These are phyloP conservation scores for Buphagus erythrorhynchus DNA, from an alignment of 2,797 vertebrate species.

Conservation along the genomic window DNA sequence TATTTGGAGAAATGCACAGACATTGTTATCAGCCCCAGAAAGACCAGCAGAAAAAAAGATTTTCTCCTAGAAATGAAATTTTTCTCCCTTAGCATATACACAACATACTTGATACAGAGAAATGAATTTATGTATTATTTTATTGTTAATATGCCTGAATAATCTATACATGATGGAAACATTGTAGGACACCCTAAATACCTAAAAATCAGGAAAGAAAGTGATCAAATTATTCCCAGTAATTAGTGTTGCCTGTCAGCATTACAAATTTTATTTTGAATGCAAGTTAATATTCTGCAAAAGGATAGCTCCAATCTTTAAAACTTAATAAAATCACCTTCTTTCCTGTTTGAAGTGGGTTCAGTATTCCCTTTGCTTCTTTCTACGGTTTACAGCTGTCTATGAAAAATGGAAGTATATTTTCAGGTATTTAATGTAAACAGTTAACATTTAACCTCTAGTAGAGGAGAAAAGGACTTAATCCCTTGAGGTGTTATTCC, in stretches of 20 bases:
- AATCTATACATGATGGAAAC: not conserved
- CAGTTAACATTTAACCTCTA: not conserved
- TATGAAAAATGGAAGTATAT: not conserved
- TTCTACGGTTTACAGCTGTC: not conserved
- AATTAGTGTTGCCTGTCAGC: not conserved
- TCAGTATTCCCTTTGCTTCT: not conserved
- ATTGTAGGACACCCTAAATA: not conserved
- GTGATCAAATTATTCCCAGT: not conserved
- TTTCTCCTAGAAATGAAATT: not conserved
- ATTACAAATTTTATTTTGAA: not conserved
- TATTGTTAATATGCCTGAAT: not conserved
- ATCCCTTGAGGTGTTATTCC: not conserved
- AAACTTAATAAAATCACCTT: not conserved
- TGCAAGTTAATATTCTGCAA: not conserved
- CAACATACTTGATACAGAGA: not conserved
- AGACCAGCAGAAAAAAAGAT: not conserved
- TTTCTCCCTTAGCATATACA: not conserved
- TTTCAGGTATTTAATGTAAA: not conserved
- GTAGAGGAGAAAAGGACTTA: not conserved
- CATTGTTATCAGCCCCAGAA: not conserved
- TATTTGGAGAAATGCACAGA: not conserved
- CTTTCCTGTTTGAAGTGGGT: not conserved
- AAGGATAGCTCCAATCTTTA: not conserved
- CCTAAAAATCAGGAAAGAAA: not conserved
- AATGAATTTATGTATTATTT: not conserved